Conservation (phyloP, 1,140 invertebrate species). For the Ephestia elutella region DNA sequence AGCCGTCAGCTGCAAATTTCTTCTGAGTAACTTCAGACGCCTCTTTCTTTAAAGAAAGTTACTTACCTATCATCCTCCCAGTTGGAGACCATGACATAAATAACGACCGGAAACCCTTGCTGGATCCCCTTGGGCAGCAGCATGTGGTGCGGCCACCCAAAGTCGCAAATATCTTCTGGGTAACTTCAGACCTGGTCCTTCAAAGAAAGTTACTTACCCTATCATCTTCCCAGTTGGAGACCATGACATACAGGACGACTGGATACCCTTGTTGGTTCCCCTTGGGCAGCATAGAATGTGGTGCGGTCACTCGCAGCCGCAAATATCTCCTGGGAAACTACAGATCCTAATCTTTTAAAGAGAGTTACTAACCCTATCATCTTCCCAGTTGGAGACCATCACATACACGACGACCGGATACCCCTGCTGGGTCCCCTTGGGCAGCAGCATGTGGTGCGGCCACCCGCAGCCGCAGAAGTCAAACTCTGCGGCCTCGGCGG, state of each 20-base stretch:
- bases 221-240: slow-evolving; percentile 85
- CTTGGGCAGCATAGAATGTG: slow-evolving; percentile 87
- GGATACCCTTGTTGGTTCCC: slow-evolving; percentile 80
- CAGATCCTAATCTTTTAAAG: too few species aligned
- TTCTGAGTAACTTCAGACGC: neutral
- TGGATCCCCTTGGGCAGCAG: slow-evolving; percentile 83
- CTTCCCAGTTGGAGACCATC: slow-evolving; percentile 85
- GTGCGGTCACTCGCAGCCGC: slow-evolving; percentile 91
- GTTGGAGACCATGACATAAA: slow-evolving; percentile 89
- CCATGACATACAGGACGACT: slow-evolving; percentile 86
- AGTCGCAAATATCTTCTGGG: slow-evolving; percentile 81
- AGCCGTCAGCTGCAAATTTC: slow-evolving; percentile 87
- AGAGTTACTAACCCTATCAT: slow-evolving; percentile 76
- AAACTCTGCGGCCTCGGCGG: slow-evolving; percentile 75
- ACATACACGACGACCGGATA: slow-evolving; percentile 83
- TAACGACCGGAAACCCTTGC: slow-evolving; percentile 79
- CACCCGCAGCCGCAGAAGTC: slow-evolving; percentile 91
- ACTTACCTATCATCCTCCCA: slow-evolving; percentile 80
- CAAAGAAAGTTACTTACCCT: too few species aligned
- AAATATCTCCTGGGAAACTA: slow-evolving; percentile 57
- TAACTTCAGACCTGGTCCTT: too few species aligned
- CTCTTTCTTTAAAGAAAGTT: too few species aligned
- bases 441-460: slow-evolving; percentile 89
- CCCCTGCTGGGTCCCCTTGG: slow-evolving; percentile 82
- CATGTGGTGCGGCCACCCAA: slow-evolving; percentile 92